Evolutionary conservation across 2,888 invertebrate genomes (phyloP).

Genomic region (Gibbula magus): DNA sequence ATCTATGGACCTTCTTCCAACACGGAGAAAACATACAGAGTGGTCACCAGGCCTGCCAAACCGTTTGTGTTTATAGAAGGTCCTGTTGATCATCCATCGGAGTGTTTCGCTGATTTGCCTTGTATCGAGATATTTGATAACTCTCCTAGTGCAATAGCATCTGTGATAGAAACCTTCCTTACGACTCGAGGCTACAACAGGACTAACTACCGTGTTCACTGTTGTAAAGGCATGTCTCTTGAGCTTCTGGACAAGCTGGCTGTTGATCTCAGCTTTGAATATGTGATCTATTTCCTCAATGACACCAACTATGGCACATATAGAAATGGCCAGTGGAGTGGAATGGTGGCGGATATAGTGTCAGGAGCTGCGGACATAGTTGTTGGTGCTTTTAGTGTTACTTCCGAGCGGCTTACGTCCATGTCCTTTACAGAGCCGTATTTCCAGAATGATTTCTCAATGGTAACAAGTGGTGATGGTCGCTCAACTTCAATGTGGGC

Average conservation of each 20-base stretch:
- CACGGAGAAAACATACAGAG: constrained; percentile 82
- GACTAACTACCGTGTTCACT: constrained; percentile 73
- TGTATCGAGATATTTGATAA: constrained; percentile 76
- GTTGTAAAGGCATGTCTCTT: constrained; percentile 91
- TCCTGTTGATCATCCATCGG: constrained; percentile 78
- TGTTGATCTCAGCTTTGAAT: constrained; percentile 89
- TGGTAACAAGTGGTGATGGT: constrained; percentile 82
- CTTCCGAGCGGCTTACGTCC: constrained; percentile 79
- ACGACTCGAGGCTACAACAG: constrained; percentile 42
- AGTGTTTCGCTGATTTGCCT: constrained; percentile 59
- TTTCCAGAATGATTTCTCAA: constrained; percentile 91
- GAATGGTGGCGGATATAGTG: constrained; percentile 89
- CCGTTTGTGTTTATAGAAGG: constrained; percentile 91
- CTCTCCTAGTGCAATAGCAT: constrained; percentile 39
- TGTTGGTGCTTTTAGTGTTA: constrained; percentile 91
- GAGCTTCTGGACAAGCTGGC: constrained; percentile 89
- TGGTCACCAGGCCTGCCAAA: constrained; percentile 91
- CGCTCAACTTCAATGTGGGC: constrained; percentile 81
- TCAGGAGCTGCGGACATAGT: constrained; percentile 92
- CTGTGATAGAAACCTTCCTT: constrained; percentile 69
- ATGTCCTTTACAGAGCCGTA: constrained; percentile 93
- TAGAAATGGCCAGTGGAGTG: constrained; percentile 84
- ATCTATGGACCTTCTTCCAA: constrained; percentile 80
- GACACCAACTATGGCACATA: constrained; percentile 75
- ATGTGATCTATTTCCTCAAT: constrained; percentile 83